Conservation (phyloP, 2,888 invertebrate genomes). For the Sesamia inferens region DNA sequence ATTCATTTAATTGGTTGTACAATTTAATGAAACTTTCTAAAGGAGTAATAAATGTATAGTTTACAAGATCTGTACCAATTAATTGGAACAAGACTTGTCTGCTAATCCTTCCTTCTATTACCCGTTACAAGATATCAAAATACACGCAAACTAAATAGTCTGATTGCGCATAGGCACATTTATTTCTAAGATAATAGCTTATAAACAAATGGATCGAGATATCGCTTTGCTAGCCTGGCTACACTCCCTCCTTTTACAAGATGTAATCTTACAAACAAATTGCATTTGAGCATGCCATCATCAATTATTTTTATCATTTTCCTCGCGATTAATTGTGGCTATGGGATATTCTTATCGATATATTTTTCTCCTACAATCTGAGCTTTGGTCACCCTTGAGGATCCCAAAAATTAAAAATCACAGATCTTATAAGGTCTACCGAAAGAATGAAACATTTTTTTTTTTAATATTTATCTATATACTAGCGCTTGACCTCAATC, state of each 20-base stretch:
- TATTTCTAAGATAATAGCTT: conserved; percentile 64
- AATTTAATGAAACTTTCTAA: not conserved
- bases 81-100: conserved; percentile 2
- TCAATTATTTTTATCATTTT: conserved; percentile 74
- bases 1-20: no score
- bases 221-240: conserved; percentile 56
- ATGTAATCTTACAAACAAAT: conserved; percentile 76
- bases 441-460: conserved; percentile 28
- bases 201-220: conserved; percentile 77
- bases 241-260: conserved; percentile 67
- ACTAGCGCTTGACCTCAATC: no score
- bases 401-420: conserved; percentile 17
- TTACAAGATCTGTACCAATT: conserved; percentile 2
- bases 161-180: conserved; percentile 63
- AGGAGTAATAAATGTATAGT: not conserved
- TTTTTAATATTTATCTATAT: no score
- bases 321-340: conserved; percentile 67
- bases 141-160: conserved; percentile 50
- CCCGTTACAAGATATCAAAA: conserved; percentile 43
- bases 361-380: conserved; percentile 49
- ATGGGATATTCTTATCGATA: conserved; percentile 54
- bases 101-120: conserved; percentile 12
- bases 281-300: conserved; percentile 69
- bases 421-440: conserved; percentile 5
- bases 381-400: conserved; percentile 1